Evolutionary conservation across 2,113 vertebrate species (phyloP).

Genomic region (Cyrtonyx montezumae): DNA sequence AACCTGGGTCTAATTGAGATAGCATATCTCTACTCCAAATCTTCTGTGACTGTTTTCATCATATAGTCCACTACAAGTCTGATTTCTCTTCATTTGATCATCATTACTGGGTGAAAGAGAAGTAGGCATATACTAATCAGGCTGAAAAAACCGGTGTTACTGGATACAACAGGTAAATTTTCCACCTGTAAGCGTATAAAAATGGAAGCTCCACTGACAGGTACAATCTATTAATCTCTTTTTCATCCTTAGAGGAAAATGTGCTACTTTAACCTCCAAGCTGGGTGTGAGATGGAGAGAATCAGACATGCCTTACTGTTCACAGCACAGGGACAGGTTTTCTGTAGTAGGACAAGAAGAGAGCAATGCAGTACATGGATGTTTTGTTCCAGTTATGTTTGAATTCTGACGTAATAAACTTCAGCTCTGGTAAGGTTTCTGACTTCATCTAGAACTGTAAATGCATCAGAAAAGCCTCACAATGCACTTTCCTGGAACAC

Average conservation of each 20-base stretch:
- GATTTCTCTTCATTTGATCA: neutral
- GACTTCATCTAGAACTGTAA: neutral
- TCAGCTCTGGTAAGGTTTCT: neutral
- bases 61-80: neutral
- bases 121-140: neutral
- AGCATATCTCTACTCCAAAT: neutral
- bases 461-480: neutral
- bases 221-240: neutral
- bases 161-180: neutral
- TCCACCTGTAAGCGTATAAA: neutral
- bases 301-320: neutral
- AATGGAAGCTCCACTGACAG: neutral
- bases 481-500: neutral
- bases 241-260: neutral
- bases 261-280: neutral
- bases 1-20: neutral
- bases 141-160: neutral
- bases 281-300: neutral
- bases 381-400: neutral
- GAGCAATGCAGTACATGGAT: neutral
- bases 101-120: neutral
- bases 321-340: neutral
- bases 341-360: neutral
- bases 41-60: neutral
- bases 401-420: neutral